Base-by-base conservation (phyloP, 2,888 invertebrate species). In the Lomographa bimaculata region DNA sequence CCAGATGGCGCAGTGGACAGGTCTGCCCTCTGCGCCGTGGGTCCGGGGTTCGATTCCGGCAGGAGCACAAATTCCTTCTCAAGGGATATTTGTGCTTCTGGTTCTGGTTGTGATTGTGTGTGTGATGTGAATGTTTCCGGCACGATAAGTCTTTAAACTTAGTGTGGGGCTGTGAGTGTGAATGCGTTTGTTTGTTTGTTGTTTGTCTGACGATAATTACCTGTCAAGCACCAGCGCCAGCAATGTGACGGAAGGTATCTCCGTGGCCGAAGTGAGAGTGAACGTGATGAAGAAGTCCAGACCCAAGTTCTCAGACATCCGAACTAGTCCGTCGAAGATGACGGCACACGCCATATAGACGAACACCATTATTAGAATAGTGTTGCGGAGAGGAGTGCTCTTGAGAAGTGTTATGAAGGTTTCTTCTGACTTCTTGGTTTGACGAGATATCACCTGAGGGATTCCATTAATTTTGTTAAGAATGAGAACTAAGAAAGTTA, bases 241-340 rank as follows among this genome's bases (percentile, higher is more conserved):
- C 28, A 89, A 38, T 1, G 80, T 79, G 1, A 86, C 79, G 0
- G 86, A 85, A 0, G 87, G 87, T 47, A 89, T 86, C 60, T 89
- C 87, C 0, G 87, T 89, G 0, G 82, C 86, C 0, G 87, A 86
- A 0, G 86, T 79, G 16, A 89, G 46, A 0, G 87, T 83, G 57
- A 89, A 89, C 0, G 86, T 79, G 56, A 89, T 68, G 60, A 86
- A 89, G 76, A 86, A 87, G 61, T 89, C 78, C 5, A 82, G 62
- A 0, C 87, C 87, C 4, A 89, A 68, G 0, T 73, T 79, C 44
- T 89, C 86, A 0, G 86, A 85, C 73, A 89, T 69, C 27, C 87
- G 59, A 34, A 89, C 85, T n/a, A 89, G 75, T 0, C 80, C 86
- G 51, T 89, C 87, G 60, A 86, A 89, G 46, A 85, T 73, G 32